Evolutionary conservation across 2,113 vertebrate species (phyloP).

Genomic region (Strix uralensis): DNA sequence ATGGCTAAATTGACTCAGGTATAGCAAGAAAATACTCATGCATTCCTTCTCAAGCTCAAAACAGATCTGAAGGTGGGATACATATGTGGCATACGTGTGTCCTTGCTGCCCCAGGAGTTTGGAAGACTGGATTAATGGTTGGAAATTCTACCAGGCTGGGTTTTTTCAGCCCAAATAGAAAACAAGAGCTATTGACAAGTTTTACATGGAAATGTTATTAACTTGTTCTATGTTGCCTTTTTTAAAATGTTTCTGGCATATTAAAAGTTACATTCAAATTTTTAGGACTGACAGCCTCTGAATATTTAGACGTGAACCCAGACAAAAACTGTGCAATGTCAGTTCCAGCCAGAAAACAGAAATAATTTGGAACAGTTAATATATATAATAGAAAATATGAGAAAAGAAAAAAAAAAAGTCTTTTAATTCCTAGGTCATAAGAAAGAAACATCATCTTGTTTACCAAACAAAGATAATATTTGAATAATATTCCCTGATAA

Average conservation of each 20-base stretch:
- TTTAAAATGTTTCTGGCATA: neutral
- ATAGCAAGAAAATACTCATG: neutral
- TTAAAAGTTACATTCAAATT: neutral
- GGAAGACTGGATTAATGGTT: neutral
- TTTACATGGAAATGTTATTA: neutral
- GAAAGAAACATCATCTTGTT: neutral
- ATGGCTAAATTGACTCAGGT: neutral
- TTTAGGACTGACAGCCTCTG: neutral
- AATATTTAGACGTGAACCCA: neutral
- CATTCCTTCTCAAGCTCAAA: neutral
- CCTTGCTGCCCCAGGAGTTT: neutral
- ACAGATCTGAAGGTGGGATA: neutral
- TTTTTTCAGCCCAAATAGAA: neutral
- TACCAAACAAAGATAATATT: neutral
- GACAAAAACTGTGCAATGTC: neutral
- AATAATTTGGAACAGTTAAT: neutral
- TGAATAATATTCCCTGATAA: neutral
- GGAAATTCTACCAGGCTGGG: neutral
- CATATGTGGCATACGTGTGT: accelerated
- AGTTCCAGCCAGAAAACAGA: neutral
- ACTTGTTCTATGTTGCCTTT: neutral
- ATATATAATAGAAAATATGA: neutral
- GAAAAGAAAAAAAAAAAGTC: neutral
- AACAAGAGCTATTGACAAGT: neutral
- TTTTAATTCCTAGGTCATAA: neutral